These are phyloP conservation scores for Rhynchophorus ferrugineus DNA, from an alignment of 1,140 invertebrate genomes.

Conservation along the genomic window DNA sequence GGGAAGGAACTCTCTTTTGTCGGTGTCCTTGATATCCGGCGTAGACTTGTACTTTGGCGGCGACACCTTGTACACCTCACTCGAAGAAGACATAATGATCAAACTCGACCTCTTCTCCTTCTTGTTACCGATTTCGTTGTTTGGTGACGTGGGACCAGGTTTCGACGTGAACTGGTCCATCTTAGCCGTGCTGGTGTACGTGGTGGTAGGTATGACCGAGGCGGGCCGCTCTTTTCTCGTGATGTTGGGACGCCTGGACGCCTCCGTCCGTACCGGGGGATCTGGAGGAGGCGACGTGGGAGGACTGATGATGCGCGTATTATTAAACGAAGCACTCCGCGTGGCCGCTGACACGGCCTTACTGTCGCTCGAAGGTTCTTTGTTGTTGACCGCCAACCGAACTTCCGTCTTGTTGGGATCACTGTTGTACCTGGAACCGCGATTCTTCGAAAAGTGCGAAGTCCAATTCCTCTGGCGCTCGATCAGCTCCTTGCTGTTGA, in stretches of 20 bases:
- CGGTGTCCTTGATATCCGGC: conserved; percentile 1
- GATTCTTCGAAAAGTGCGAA: conserved; percentile 74
- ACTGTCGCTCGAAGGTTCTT: conserved; percentile 37
- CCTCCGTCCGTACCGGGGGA: conserved; percentile 41
- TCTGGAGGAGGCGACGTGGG: conserved; percentile 46
- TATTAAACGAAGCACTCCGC: conserved; percentile 42
- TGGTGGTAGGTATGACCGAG: conserved; percentile 35
- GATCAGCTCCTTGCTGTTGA: conserved; percentile 77
- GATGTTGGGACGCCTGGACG: conserved; percentile 35
- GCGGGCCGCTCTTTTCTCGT: conserved; percentile 35
- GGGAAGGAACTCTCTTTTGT: conserved; percentile 9
- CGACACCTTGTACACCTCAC: conserved; percentile 11
- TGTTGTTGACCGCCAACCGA: conserved; percentile 34
- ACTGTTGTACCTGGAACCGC: conserved; percentile 53
- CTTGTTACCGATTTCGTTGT: conserved; percentile 22
- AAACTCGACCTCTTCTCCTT: conserved; percentile 9
- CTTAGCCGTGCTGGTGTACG: conserved; percentile 32
- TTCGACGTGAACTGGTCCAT: conserved; percentile 25
- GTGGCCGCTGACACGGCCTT: conserved; percentile 32
- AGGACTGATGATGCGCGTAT: conserved; percentile 40
- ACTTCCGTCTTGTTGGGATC: conserved; percentile 49
- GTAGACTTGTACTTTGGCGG: conserved; percentile 13
- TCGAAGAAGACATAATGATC: conserved; percentile 6
- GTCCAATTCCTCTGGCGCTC: conserved; percentile 89
- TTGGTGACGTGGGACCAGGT: conserved; percentile 39